phyloP scores from a whole-genome alignment of 2,113 vertebrate genomes.

The Himantopus leucocephalus region DNA sequence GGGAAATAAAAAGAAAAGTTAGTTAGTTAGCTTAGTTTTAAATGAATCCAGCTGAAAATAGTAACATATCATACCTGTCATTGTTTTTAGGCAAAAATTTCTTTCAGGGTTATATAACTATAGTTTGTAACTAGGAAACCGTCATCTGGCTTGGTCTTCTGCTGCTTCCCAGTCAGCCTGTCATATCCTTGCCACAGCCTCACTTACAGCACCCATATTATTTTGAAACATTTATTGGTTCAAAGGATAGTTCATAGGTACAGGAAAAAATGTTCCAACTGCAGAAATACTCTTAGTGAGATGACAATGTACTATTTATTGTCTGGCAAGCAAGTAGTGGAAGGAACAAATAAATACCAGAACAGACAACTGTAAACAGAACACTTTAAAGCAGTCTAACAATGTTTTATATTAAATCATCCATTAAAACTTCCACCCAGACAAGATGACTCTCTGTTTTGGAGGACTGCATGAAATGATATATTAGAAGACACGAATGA shows the following conservation, averaged over 20 bases:
- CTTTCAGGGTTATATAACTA: background rate
- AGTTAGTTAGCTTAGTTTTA: background rate
- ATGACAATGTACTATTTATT: conserved; percentile 28
- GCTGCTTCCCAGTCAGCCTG: background rate
- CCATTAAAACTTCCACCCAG: background rate
- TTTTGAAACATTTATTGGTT: conserved; percentile 50
- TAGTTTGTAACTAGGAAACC: background rate
- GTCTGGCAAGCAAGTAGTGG: background rate
- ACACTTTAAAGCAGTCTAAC: background rate
- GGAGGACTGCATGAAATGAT: background rate
- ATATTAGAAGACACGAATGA: background rate
- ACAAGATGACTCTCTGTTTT: background rate
- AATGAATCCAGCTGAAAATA: background rate
- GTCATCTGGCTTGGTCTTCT: background rate
- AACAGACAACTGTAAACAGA: conserved; percentile 15
- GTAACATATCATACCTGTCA: background rate
- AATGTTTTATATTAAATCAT: conserved; percentile 18
- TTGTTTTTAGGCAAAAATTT: background rate
- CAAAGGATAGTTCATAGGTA: conserved; percentile 21
- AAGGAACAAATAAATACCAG: conserved; percentile 25
- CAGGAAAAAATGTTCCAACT: background rate
- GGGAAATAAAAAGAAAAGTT: background rate
- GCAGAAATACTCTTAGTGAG: background rate
- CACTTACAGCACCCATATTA: background rate
- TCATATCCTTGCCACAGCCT: background rate